These are phyloP conservation scores for Bubalus kerabau DNA, from an alignment of 2,113 vertebrate genomes.

Conservation along the genomic window DNA sequence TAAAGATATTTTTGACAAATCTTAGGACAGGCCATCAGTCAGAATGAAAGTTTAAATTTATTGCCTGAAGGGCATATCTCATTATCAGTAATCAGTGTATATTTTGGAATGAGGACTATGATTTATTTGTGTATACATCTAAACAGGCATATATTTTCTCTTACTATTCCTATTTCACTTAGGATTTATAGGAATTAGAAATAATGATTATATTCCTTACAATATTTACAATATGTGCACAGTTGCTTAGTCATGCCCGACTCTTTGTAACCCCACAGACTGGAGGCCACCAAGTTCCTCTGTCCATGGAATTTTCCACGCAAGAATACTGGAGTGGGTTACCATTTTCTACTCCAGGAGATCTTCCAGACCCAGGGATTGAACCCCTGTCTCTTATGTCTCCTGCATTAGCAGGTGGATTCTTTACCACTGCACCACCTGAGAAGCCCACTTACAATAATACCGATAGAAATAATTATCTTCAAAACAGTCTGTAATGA, in stretches of 20 bases:
- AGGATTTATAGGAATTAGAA: neutral
- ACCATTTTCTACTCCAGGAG: neutral
- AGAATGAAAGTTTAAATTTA: slow-evolving; percentile 20
- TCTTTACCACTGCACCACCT: neutral
- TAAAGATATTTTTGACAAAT: slow-evolving; percentile 10
- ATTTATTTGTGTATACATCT: neutral
- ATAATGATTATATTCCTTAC: neutral
- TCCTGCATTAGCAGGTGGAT: neutral
- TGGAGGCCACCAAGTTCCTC: neutral
- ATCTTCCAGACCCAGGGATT: neutral
- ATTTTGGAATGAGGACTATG: neutral
- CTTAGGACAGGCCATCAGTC: neutral
- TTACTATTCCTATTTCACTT: neutral
- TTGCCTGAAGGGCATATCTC: neutral
- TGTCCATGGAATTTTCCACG: neutral
- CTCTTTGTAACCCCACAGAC: neutral
- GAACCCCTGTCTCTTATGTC: neutral
- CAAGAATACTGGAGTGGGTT: neutral
- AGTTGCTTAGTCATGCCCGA: accelerated
- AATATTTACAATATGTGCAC: neutral
- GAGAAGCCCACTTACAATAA: neutral
- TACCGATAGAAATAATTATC: neutral
- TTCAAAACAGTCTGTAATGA: neutral
- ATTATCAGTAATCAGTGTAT: neutral
- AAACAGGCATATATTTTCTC: neutral